Percentiles rank a stretch among this genome's conserved stretches.
Conservation (phyloP, 2,113 vertebrate species). For the Nothoprocta pentlandii region DNA sequence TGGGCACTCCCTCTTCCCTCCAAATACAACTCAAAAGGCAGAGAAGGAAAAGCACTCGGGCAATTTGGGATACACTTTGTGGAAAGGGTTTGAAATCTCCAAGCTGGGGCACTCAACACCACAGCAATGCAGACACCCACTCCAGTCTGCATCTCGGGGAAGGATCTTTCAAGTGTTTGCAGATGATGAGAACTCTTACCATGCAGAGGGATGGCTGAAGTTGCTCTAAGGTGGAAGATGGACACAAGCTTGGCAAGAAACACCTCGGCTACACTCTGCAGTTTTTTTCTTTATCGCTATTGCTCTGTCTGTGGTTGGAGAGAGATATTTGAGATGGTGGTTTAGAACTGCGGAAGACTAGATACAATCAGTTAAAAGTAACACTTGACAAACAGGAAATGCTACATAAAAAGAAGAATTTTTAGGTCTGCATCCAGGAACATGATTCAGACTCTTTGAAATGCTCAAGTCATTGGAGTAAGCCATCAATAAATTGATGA, state of each 20-base stretch:
- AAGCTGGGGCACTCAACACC: not conserved
- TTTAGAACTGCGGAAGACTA: not conserved
- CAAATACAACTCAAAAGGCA: not conserved
- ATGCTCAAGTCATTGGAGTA: not conserved
- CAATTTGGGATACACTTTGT: not conserved
- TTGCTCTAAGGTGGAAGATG: not conserved
- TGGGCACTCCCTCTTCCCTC: not conserved
- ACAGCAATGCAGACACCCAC: accelerated
- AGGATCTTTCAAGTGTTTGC: accelerated
- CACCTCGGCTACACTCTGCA: not conserved
- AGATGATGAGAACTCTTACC: not conserved
- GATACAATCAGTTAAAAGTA: not conserved
- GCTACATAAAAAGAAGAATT: not conserved
- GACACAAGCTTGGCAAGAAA: not conserved
- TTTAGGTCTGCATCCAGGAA: not conserved
- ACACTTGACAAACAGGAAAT: constrained; percentile 4
- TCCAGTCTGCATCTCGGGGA: not conserved
- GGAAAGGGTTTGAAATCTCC: not conserved
- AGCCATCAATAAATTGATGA: not conserved
- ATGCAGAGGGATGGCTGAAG: not conserved
- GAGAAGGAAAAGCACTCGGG: not conserved
- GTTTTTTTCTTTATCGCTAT: not conserved
- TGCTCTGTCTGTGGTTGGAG: not conserved
- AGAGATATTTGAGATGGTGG: not conserved
- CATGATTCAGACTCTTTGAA: not conserved